These are phyloP conservation scores for Neoaliturus tenellus DNA, from an alignment of 2,888 invertebrate genomes.

Conservation along the genomic window DNA sequence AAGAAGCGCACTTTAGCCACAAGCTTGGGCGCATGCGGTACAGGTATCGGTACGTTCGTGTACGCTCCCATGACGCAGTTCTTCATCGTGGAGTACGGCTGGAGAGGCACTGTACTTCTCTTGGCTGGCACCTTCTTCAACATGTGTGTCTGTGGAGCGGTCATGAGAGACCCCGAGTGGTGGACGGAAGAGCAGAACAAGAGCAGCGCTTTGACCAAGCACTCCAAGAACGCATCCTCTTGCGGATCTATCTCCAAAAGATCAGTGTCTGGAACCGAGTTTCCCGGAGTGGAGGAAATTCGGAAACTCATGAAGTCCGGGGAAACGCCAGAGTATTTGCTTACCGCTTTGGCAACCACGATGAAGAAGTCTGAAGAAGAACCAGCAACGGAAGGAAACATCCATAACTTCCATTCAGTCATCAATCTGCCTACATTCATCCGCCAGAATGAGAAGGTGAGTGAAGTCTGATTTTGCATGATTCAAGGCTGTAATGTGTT, in stretches of 20 bases:
- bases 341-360: constrained; percentile 79
- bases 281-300: constrained; percentile 79
- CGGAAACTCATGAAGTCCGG: constrained; percentile 83
- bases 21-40: constrained; percentile 91
- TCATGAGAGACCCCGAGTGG: constrained; percentile 95
- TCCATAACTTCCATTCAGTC: constrained; percentile 78
- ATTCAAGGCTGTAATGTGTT: background rate
- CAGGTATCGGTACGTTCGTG: constrained; percentile 86
- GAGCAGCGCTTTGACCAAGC: constrained; percentile 71
- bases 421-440: constrained; percentile 86
- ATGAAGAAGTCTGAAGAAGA: constrained; percentile 74
- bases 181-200: constrained; percentile 79
- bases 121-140: constrained; percentile 91
- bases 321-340: constrained; percentile 79
- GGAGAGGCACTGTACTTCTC: constrained; percentile 88
- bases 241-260: constrained; percentile 74
- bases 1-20: constrained; percentile 91
- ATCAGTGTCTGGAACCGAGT: constrained; percentile 72
- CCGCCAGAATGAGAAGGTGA: constrained; percentile 81
- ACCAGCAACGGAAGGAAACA: constrained; percentile 70
- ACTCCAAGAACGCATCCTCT: constrained; percentile 74
- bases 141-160: constrained; percentile 89
- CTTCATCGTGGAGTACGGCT: constrained; percentile 86
- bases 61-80: constrained; percentile 91
- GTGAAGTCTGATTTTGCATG: no score